Percentiles rank a stretch among this genome's conserved stretches.
These are phyloP conservation scores for Rutpela maculata DNA, from an alignment of 2,888 invertebrate species.

Conservation along the genomic window DNA sequence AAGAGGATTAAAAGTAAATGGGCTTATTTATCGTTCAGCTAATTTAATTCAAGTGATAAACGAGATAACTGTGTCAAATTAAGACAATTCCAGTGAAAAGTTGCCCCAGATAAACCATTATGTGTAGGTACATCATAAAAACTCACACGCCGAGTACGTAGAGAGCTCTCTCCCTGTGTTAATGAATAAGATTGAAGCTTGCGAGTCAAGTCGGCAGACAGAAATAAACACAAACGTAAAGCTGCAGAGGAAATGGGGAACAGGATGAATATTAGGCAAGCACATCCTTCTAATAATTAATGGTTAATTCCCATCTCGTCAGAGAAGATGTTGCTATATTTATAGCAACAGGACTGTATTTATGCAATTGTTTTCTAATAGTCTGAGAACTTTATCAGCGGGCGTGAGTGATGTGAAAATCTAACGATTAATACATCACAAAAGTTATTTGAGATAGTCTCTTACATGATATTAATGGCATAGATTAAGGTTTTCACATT, in stretches of 20 bases:
- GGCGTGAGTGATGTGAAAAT: no score
- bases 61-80: constrained; percentile 9
- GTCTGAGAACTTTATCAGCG: neutral
- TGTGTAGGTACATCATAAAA: neutral
- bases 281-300: constrained; percentile 49
- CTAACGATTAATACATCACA: no score
- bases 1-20: constrained; percentile 8
- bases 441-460: no score
- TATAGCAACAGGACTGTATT: constrained; percentile 31
- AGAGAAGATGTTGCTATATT: constrained; percentile 38
- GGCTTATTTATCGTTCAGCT: constrained; percentile 14
- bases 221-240: constrained; percentile 41
- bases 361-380: neutral
- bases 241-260: constrained; percentile 44
- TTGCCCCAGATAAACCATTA: neutral
- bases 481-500: no score
- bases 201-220: constrained; percentile 20
- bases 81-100: constrained; percentile 1
- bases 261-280: constrained; percentile 47
- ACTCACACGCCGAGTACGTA: constrained; percentile 3
- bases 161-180: constrained; percentile 10
- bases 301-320: constrained; percentile 47
- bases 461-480: no score
- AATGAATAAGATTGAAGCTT: constrained; percentile 11
- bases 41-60: constrained; percentile 17